These are phyloP conservation scores for Phataginus tricuspis DNA, from an alignment of 2,797 vertebrate genomes.

Conservation along the genomic window DNA sequence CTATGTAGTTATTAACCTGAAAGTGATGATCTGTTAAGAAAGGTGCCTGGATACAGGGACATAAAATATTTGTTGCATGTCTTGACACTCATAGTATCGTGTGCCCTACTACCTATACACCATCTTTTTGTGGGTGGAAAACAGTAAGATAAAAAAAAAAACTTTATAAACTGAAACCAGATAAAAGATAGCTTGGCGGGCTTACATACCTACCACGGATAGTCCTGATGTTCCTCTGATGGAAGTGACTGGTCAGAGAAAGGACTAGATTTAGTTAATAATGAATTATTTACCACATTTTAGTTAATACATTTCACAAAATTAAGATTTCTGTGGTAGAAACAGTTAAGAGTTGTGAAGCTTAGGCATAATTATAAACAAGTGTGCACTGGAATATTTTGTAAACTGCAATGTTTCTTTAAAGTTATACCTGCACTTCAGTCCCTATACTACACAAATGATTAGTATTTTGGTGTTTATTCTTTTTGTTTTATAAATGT, in stretches of 20 bases:
- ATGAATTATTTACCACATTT: background rate
- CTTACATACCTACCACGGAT: background rate
- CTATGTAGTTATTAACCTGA: background rate
- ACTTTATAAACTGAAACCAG: background rate
- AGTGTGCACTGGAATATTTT: background rate
- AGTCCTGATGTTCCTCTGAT: background rate
- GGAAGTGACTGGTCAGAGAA: background rate
- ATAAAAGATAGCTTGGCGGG: background rate
- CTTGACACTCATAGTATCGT: background rate
- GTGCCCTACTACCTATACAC: background rate
- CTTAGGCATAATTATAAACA: background rate
- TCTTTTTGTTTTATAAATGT: conserved; percentile 12
- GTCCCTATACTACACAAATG: background rate
- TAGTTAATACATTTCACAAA: background rate
- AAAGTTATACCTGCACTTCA: background rate
- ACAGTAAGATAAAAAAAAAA: background rate
- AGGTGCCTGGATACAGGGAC: background rate
- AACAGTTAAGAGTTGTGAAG: background rate
- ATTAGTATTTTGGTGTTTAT: background rate
- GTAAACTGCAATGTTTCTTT: background rate
- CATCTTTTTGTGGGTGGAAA: background rate
- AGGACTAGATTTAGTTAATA: background rate
- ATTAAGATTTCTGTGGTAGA: background rate
- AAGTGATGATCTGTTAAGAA: background rate
- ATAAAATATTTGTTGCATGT: background rate